phyloP scores from a whole-genome alignment of 2,113 vertebrate species.

The Conger conger region DNA sequence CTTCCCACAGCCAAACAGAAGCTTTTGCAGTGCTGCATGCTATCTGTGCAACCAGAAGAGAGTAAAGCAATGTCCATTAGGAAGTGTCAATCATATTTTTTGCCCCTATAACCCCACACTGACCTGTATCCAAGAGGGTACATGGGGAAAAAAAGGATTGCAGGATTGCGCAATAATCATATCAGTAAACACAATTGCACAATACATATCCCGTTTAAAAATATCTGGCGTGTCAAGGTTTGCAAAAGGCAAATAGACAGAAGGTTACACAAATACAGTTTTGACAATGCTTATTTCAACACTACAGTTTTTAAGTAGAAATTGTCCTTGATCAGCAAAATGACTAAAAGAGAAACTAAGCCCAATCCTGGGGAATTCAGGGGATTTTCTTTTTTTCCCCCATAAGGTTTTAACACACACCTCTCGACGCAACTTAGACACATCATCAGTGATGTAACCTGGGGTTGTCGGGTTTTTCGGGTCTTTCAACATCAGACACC shows the following conservation, averaged over 20 bases:
- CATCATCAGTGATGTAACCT: no score
- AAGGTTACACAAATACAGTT: background rate
- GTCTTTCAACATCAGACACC: no score
- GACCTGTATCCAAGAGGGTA: background rate
- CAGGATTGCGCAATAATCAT: background rate
- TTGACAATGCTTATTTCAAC: background rate
- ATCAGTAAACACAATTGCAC: background rate
- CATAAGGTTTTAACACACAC: no score
- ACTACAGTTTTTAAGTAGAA: background rate
- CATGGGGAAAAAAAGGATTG: background rate
- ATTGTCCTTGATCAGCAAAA: constrained; percentile 9
- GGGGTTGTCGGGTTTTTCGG: no score
- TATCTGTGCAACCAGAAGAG: background rate
- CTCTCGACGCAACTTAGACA: no score
- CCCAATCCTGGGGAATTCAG: background rate
- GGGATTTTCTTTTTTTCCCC: background rate
- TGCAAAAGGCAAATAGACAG: background rate
- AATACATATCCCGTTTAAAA: background rate
- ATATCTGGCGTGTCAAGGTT: background rate
- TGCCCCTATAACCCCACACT: background rate
- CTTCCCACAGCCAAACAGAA: background rate
- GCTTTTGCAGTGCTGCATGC: background rate
- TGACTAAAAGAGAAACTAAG: background rate
- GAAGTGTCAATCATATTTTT: background rate
- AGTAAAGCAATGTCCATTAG: background rate